phyloP scores from a whole-genome alignment of 2,888 invertebrate species.

The Perithous albicinctus region DNA sequence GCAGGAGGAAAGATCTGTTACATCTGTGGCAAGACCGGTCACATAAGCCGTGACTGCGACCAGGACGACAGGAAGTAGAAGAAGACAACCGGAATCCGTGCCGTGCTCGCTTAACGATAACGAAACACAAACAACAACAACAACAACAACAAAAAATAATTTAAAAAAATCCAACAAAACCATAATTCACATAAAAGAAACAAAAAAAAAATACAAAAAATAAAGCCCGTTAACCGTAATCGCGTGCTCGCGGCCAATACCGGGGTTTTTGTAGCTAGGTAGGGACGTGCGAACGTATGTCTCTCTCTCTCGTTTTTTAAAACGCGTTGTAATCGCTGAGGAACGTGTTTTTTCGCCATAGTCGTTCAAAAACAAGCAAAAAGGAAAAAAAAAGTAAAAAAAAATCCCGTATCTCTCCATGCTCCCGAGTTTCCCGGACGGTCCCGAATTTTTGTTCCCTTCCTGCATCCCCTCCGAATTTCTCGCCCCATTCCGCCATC shows the following conservation, averaged over 20 bases:
- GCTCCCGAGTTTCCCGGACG: conserved; percentile 61
- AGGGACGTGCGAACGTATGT: conserved; percentile 80
- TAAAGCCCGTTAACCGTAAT: conserved; percentile 80
- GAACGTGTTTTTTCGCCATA: conserved; percentile 73
- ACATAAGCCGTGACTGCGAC: conserved; percentile 96
- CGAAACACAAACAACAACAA: conserved; percentile 66
- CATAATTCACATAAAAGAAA: conserved; percentile 40
- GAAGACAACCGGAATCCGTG: conserved; percentile 78
- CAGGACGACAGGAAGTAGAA: conserved; percentile 90
- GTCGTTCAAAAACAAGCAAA: conserved; percentile 74
- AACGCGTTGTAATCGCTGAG: conserved; percentile 74
- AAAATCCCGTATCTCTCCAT: conserved; percentile 48
- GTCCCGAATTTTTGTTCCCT: conserved; percentile 27
- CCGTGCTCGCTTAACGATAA: conserved; percentile 82
- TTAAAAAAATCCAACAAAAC: too few relatives aligned
- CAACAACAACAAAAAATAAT: conserved; percentile 26
- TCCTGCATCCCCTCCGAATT: conserved; percentile 13
- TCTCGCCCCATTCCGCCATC: conserved; percentile 47
- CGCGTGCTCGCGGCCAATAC: conserved; percentile 78
- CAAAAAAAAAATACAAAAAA: conserved; percentile 42
- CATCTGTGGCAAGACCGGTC: conserved; percentile 96
- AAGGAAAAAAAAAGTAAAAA: conserved; percentile 19
- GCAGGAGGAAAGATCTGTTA: conserved; percentile 92
- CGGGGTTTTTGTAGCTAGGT: conserved; percentile 81
- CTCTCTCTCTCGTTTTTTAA: conserved; percentile 67